Base-by-base conservation (phyloP, 2,888 invertebrate genomes). In the Pammene fasciana region DNA sequence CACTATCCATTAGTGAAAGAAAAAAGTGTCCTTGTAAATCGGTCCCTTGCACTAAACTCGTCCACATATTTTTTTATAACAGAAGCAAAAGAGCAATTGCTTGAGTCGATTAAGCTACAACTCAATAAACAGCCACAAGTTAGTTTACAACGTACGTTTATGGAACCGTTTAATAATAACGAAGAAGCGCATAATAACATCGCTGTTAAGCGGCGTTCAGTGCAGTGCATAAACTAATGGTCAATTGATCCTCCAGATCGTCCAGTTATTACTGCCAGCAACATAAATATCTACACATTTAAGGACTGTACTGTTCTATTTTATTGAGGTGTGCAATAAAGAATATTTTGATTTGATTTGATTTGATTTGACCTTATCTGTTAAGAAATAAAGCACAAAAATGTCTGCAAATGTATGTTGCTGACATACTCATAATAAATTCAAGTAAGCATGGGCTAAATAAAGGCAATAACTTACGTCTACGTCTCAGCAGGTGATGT, bases 401-500 rank as follows among this genome's bases (percentile, higher is more conserved):
- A 34, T 5, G 18, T 14, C 5, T 50, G 6, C 26, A 54, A 54
- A 34, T n/a, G 8, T 54, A n/a, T 9, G 34, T 52, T 54, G 26
- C 54, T 11, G 13, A 52, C 26, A 1, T 34, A 34, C 52, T 52
- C 26, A 59, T 59, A 65, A 65, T 70, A 41, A 75, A 75, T 74
- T 71, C 70, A 71, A 73, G 75, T 75, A 78, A 81, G 68, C 64
- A 67, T 55, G 11, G 14, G 68, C 62, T 71, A 71, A 73, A 84
- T 81, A 82, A 75, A 73, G 73, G 73, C 78, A 74, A 80, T 85
- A 81, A 81, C 76, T 86, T 81, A 85, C 76, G 78, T 77, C 75
- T 73, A 72, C 76, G 68, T 75, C 86, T 64, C 87, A 86, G 87
- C 87, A 84, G 85, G 88, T 84, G 81, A 73, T 68, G 70, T 11